Conservation (phyloP, 1,140 invertebrate genomes). For the Aphaenogaster rudis region DNA sequence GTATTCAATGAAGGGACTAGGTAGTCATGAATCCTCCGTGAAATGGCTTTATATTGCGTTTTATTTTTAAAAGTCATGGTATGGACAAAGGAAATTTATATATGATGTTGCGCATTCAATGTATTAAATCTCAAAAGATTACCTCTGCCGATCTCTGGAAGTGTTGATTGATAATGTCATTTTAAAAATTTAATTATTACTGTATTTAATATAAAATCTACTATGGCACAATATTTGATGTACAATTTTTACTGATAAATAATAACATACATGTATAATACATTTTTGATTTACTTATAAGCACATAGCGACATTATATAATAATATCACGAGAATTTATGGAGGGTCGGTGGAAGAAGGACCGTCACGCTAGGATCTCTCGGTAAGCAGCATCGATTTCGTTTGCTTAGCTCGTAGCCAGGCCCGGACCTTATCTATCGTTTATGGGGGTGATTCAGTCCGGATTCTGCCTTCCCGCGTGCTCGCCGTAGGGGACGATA, state of each 20-base stretch:
- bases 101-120: neutral
- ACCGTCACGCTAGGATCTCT: neutral
- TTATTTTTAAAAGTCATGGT: constrained; percentile 17
- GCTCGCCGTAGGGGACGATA: constrained; percentile 78
- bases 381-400: constrained; percentile 59
- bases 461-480: constrained; percentile 55
- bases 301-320: neutral
- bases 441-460: constrained; percentile 76
- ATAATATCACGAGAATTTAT: constrained; percentile 24
- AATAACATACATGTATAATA: neutral
- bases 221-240: neutral
- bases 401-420: constrained; percentile 38
- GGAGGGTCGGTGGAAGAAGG: neutral
- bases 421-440: constrained; percentile 71
- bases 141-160: neutral
- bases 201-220: neutral
- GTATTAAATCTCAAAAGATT: neutral
- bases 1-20: constrained; percentile 53
- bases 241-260: neutral
- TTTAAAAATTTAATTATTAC: neutral
- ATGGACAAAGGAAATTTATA: neutral
- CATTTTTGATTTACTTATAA: neutral
- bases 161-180: neutral
- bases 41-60: constrained; percentile 10
- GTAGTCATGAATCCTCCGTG: constrained; percentile 26